Conservation (phyloP, 1,140 invertebrate genomes). For the Drosophila pandora region DNA sequence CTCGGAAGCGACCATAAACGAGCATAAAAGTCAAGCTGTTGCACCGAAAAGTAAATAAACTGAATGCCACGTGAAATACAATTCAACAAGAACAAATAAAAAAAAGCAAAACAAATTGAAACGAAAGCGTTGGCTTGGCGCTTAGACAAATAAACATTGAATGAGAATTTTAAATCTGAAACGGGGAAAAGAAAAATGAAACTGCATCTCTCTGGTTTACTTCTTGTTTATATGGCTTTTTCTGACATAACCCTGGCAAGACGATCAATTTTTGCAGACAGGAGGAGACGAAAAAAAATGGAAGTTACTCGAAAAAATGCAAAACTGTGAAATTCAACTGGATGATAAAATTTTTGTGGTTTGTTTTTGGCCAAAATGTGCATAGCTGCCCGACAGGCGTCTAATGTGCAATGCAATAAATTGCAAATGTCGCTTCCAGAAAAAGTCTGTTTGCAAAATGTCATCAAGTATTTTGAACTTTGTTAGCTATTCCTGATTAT, state of each 20-base stretch:
- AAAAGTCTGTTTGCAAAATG: neutral
- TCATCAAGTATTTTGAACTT: slow-evolving; percentile 43
- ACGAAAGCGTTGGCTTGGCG: slow-evolving; percentile 42
- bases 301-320: neutral
- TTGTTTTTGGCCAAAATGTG: neutral
- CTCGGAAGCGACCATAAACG: slow-evolving; percentile 43
- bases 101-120: slow-evolving; percentile 48
- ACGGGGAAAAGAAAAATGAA: slow-evolving; percentile 36
- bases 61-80: slow-evolving; percentile 29
- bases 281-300: neutral
- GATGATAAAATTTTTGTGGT: neutral
- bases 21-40: slow-evolving; percentile 60
- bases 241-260: neutral
- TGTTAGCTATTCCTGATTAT: slow-evolving; percentile 35
- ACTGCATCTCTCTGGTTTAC: slow-evolving; percentile 32
- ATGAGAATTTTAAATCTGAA: slow-evolving; percentile 34
- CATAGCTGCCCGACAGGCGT: neutral
- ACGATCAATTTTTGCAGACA: neutral
- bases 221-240: slow-evolving; percentile 61
- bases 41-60: slow-evolving; percentile 47
- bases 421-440: neutral
- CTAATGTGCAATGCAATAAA: slow-evolving; percentile 11
- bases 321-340: slow-evolving; percentile 1
- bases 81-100: slow-evolving; percentile 33
- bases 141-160: slow-evolving; percentile 73